Evolutionary conservation across 2,888 invertebrate species (phyloP), one percentile per base, ranked within the genome.

Genomic region (Diarsia brunnea): DNA sequence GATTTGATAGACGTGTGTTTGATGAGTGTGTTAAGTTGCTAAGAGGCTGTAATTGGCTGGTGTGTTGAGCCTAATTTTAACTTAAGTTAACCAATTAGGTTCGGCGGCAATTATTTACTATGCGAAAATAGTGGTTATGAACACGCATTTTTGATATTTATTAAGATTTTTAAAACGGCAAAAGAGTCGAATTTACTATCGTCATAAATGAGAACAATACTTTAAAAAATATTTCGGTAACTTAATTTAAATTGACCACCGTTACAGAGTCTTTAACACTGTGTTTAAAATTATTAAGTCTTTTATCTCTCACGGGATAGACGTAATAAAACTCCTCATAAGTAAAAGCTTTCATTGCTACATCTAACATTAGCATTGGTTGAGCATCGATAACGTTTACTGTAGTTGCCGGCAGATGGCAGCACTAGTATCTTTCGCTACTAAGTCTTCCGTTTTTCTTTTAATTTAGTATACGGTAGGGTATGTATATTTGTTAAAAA

Each of bases 361-460:
- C 24, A 69, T 71, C 43, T 68, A 69, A 11, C 43, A 53, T 53
- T 47, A 19, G 51, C 4, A 58, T 55, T 16, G 43, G 55, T 58
- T 10, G 53, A 51, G 7, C 11, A 63, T 72, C 27, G 14, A 31
- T 58, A n/a, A 51, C 1, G 51, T 64, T 71, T 65, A 47, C 66
- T n/a, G 16, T 21, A 47, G 53, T 61, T 27, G 1, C 66, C 58
- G 5, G 75, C 8, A 84, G 84, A 85, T 84, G 84, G 86, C 80
- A 77, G n/a, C 24, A 68, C 73, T 53, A 7, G 74, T 73, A 27
- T 14, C 47, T 64, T 61, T 49, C 14, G 8, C 51, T 19, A n/a
- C 10, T 4, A 0, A 3, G 7, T 47, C 7, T 0, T 12, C 12
- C 12, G 27, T 3, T 12, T n/a, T 45, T 5, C 12, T 38, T 58